These are phyloP conservation scores for Capreolus pygargus DNA, from an alignment of 2,113 vertebrate species.

Conservation along the genomic window DNA sequence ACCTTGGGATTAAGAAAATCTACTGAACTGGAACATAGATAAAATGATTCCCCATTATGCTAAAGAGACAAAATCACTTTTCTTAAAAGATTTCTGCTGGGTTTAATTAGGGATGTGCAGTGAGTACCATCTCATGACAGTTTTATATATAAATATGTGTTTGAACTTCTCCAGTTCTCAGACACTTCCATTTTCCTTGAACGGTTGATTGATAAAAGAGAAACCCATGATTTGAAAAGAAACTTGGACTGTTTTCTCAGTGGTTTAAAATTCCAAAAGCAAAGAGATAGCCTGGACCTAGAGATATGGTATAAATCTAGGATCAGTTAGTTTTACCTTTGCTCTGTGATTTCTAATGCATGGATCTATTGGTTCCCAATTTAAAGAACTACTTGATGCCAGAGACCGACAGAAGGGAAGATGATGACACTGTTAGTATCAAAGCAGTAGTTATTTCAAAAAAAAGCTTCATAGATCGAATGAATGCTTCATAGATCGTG, in stretches of 20 bases:
- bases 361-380: background rate
- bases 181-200: slow-evolving; percentile 1
- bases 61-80: background rate
- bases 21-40: background rate
- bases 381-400: slow-evolving; percentile 10
- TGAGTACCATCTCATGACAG: background rate
- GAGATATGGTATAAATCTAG: background rate
- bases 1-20: background rate
- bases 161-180: background rate
- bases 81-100: background rate
- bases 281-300: background rate
- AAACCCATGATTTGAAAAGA: background rate
- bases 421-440: slow-evolving; percentile 13
- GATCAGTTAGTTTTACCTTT: slow-evolving; percentile 31
- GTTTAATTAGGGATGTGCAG: background rate
- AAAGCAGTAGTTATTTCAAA: slow-evolving; percentile 45
- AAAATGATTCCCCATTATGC: background rate
- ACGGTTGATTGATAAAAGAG: background rate
- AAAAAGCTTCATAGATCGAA: slow-evolving; percentile 8
- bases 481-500: slow-evolving; percentile 9
- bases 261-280: background rate
- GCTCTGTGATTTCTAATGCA: background rate
- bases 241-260: background rate
- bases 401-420: background rate
- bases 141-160: background rate